Conservation (phyloP, 2,797 vertebrate species). For the Premnoplex brunnescens region DNA sequence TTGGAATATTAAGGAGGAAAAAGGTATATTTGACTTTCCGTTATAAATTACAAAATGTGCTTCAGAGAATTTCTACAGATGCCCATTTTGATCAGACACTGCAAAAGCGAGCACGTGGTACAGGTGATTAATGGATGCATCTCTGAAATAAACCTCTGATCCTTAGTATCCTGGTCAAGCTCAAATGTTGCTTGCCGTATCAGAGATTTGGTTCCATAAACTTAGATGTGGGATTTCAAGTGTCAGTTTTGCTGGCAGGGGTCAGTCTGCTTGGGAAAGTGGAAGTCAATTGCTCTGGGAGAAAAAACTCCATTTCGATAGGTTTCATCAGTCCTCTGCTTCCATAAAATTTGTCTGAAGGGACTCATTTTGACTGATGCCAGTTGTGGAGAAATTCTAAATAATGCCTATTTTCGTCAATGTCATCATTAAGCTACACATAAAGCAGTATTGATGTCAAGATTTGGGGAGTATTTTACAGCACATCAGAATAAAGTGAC, state of each 20-base stretch:
- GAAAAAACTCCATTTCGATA: conserved; percentile 35
- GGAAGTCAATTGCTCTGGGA: conserved; percentile 24
- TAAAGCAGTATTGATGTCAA: conserved; percentile 9
- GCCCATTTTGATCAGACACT: background rate
- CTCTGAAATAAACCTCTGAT: conserved; percentile 23
- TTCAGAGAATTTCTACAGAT: conserved; percentile 39
- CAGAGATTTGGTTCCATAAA: conserved; percentile 49
- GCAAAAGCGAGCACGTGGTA: background rate
- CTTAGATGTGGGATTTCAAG: conserved; percentile 55
- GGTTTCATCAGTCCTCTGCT: conserved; percentile 12
- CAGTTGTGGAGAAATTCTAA: background rate
- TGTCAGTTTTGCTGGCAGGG: conserved; percentile 18
- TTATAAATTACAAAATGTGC: conserved; percentile 44
- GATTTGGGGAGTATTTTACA: conserved; percentile 51
- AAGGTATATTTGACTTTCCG: conserved; percentile 63
- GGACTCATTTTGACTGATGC: conserved; percentile 19
- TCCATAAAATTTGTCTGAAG: conserved; percentile 32
- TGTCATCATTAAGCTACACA: conserved; percentile 48
- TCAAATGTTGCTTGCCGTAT: background rate
- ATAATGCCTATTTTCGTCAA: conserved; percentile 15
- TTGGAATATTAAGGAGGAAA: conserved; percentile 78
- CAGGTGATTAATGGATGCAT: conserved; percentile 15
- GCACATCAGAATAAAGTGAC: background rate
- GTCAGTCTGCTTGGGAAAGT: conserved; percentile 12
- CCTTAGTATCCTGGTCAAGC: conserved; percentile 1